phyloP scores from a whole-genome alignment of 1,140 invertebrate genomes.

The Solenopsis fugax region DNA sequence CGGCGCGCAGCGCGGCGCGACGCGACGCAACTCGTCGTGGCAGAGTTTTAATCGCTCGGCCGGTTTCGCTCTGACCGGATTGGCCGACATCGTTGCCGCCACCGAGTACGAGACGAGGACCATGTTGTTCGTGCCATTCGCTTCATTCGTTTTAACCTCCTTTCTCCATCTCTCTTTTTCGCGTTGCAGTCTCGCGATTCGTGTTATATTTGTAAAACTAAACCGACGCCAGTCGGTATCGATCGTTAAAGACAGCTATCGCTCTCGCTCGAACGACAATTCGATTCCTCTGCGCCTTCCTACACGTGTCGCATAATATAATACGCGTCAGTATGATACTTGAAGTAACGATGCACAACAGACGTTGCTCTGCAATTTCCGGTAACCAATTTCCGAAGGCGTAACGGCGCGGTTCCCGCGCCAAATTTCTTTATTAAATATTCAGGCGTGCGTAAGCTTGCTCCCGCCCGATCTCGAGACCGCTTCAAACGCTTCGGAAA shows the following conservation, averaged over 20 bases:
- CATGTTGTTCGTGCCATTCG: slow-evolving; percentile 52
- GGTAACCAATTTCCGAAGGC: slow-evolving; percentile 25
- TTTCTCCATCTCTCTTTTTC: slow-evolving; percentile 33
- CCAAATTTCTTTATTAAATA: slow-evolving; percentile 60
- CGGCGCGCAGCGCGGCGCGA: slow-evolving; percentile 22
- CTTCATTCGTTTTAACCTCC: slow-evolving; percentile 45
- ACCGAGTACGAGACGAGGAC: slow-evolving; percentile 57
- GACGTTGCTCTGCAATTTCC: slow-evolving; percentile 7
- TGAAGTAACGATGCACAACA: slow-evolving; percentile 11
- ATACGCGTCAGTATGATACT: not conserved
- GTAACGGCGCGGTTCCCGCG: slow-evolving; percentile 12
- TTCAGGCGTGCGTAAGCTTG: slow-evolving; percentile 33
- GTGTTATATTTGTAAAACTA: slow-evolving; percentile 77
- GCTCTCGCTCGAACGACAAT: slow-evolving; percentile 38
- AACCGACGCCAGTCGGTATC: slow-evolving; percentile 68
- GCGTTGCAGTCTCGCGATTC: slow-evolving; percentile 39
- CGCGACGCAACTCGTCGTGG: slow-evolving; percentile 53
- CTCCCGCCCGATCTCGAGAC: not conserved
- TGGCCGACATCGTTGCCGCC: slow-evolving; percentile 39
- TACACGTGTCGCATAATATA: not conserved
- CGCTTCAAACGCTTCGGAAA: slow-evolving; percentile 39
- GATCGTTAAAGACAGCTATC: slow-evolving; percentile 61
- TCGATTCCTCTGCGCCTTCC: slow-evolving; percentile 27
- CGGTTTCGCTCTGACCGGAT: slow-evolving; percentile 63
- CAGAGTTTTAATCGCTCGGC: slow-evolving; percentile 74